Base-by-base conservation (phyloP, 2,113 vertebrate species). In the Greenwoodochromis staneri region DNA sequence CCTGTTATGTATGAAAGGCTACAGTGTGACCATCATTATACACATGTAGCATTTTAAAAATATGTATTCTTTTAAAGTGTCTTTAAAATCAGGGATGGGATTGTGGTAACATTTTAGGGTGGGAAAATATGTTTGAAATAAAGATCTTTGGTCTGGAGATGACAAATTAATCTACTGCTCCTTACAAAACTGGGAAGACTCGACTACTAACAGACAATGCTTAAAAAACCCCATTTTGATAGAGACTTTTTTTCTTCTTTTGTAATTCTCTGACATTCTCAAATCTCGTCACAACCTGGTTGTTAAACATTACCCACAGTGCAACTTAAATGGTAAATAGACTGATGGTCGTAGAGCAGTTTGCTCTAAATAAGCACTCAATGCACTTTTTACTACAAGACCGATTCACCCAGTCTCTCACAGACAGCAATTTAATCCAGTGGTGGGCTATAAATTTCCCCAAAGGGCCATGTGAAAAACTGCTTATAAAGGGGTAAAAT, bases 1-100 rank as follows among this genome's bases (percentile, higher is more conserved):
- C 14, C 89, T 93, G 49, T 76, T n/a, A 80, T 17, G 19, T 45
- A 59, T 36, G 57, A 53, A 73, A 78, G 47, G 53, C 7, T 19
- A 40, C 40, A 24, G 19, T 4, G 63, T 84, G 34, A 27, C 55
- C 24, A 12, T 76, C 47, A 31, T 49, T 19, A n/a, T 78, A 31
- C 14, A 8, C 4, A 3, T 10, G 21, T 63, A 4, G 34, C 34
- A 21, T 69, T 69, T 38, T 2, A 61, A 61, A 61, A 34, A 61
- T 31, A 61, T 24, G 7, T 55, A 55, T 63, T 19, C 2, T 63
- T 63, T 63, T 63, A 69, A 34, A 47, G 21, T 47, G 21, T 73
- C 40, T 45, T 40, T 45, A 45, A 45, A 27, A 45, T 45, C 13
- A 45, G 1, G 38, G 21, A 45, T 4, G 38, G 38, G 5, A 24